Percentiles rank a stretch among this genome's conserved stretches.
phyloP scores from a whole-genome alignment of 2,113 vertebrate genomes.

The Kryptolebias marmoratus region DNA sequence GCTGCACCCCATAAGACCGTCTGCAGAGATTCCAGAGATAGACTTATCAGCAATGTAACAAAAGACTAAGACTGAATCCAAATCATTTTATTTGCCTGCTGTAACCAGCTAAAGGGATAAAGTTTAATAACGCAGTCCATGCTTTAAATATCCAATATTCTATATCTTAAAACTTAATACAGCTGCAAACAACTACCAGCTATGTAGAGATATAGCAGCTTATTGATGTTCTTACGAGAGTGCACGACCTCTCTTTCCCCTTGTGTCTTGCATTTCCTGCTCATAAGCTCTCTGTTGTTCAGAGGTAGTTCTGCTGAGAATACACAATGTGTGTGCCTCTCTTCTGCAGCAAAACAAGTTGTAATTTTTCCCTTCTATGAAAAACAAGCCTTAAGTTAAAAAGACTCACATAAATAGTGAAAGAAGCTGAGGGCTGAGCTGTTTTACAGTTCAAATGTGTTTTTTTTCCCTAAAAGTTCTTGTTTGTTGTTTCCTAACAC shows the following conservation, averaged over 20 bases:
- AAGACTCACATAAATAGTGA: too few species aligned
- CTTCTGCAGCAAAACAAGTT: background rate
- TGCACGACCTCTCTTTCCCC: background rate
- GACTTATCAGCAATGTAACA: slow-evolving; percentile 31
- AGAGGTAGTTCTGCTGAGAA: background rate
- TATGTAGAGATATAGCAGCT: background rate
- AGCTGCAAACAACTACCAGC: background rate
- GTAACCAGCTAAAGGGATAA: slow-evolving; percentile 27
- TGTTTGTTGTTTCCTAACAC: too few species aligned
- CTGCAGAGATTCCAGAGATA: slow-evolving; percentile 34
- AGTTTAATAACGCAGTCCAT: slow-evolving; percentile 27
- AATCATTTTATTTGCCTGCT: background rate
- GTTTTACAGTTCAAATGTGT: too few species aligned
- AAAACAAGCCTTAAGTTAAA: too few species aligned
- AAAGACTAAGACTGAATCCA: slow-evolving; percentile 9
- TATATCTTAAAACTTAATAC: background rate
- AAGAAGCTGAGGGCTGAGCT: too few species aligned
- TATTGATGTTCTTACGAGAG: background rate
- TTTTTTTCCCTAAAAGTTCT: too few species aligned
- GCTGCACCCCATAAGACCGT: slow-evolving; percentile 9
- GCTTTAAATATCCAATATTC: background rate
- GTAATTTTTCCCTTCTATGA: background rate
- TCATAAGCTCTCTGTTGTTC: slow-evolving; percentile 1
- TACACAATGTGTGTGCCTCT: background rate
- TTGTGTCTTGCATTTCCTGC: background rate